phyloP scores from a whole-genome alignment of 2,888 invertebrate species.

The Cloeon dipterum region DNA sequence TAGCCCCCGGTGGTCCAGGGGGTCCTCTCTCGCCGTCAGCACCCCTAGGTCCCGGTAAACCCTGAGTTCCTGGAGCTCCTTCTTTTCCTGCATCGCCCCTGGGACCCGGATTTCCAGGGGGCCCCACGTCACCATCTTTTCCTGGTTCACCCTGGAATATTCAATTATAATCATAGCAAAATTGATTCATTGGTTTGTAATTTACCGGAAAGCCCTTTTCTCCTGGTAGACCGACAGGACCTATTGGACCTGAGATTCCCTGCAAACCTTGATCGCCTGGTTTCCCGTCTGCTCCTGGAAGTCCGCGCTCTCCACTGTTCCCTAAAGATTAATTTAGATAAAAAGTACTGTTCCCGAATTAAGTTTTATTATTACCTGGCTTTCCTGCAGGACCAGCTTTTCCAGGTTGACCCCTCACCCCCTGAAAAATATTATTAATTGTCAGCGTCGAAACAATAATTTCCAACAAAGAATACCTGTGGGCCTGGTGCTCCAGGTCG shows the following conservation, averaged over 20 bases:
- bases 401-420: constrained; percentile 36
- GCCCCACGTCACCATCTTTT: constrained; percentile 53
- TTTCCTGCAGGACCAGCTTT: constrained; percentile 46
- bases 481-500: constrained; percentile 30
- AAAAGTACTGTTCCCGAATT: too few species aligned
- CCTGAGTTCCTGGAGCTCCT: constrained; percentile 21
- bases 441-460: too few species aligned
- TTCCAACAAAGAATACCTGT: too few species aligned
- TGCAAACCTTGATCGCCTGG: constrained; percentile 61
- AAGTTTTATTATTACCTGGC: too few species aligned
- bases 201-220: constrained; percentile 47
- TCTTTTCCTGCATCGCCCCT: constrained; percentile 32
- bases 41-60: constrained; percentile 41
- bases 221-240: constrained; percentile 52
- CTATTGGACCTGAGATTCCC: constrained; percentile 59
- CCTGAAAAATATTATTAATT: too few species aligned
- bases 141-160: constrained; percentile 44
- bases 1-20: constrained; percentile 48
- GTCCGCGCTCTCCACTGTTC: constrained; percentile 42
- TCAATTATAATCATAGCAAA: too few species aligned
- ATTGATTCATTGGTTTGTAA: too few species aligned
- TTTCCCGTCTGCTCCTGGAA: constrained; percentile 48
- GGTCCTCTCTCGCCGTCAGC: constrained; percentile 51
- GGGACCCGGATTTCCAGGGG: constrained; percentile 49
- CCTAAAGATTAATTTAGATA: too few species aligned